Evolutionary conservation across 2,797 vertebrate genomes (phyloP), one percentile per base, ranked within the genome.

Genomic region (Xyrichtys novacula): DNA sequence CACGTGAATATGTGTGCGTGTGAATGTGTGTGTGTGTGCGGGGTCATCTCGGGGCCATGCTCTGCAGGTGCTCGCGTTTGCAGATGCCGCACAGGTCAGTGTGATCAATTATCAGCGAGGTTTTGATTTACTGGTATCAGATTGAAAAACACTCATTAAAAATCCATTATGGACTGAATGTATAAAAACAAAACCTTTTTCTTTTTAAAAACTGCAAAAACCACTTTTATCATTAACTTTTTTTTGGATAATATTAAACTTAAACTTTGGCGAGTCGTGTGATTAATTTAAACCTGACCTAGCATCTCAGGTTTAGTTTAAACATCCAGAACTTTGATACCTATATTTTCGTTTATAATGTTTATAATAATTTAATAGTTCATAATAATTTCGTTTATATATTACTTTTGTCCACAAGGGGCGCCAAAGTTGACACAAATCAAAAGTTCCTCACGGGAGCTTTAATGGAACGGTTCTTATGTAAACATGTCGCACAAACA

Each of bases 61-160:
- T 57, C 55, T 47, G 38, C 62, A 78, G 74, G 65, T 52, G 54
- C 60, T 78, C 31, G 25, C 20, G 56, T 42, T 63, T 74, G 70
- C 74, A 70, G 64, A 79, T 80, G 61, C 70, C 54, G 1, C 2
- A 9, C 56, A 53, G 60, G 64, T 85, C 81, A 72, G 23, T 0
- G 44, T 83, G 42, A 48, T 69, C 49, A 55, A 57, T 69, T 72
- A 69, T 72, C 58, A 56, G 67, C 3, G 15, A 59, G 56, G 34
- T 64, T 75, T 71, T 43, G 19, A 14, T 46, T 76, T 58, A 34
- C 49, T 47, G 36, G 38, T 32, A 29, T 55, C 31, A 65, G 9
- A 62, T 78, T 71, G 10, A 16, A 48, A 17, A 8, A 36, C 23
- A 17, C n/a, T 22, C 12, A 17, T 25, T 15, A 1, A 16, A 6